Conservation (phyloP, 2,797 vertebrate species). For the Uromys caudimaculatus region DNA sequence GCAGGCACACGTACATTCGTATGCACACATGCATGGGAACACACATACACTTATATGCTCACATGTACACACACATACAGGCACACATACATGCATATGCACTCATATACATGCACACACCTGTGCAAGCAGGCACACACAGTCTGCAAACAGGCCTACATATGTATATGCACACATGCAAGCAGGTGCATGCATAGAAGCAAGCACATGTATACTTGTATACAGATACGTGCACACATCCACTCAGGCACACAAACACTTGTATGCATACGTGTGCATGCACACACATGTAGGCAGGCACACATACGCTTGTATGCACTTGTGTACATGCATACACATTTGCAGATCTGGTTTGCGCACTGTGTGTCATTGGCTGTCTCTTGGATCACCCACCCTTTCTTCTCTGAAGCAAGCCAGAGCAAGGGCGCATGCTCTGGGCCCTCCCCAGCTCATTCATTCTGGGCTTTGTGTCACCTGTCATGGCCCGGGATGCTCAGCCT, state of each 20-base stretch:
- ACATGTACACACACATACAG: neutral
- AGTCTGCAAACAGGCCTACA: neutral
- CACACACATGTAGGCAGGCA: neutral
- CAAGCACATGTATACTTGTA: no score
- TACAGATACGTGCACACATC: neutral
- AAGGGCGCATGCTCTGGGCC: neutral
- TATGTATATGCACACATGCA: neutral
- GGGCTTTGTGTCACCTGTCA: rapidly evolving
- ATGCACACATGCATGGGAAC: neutral
- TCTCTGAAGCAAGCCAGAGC: neutral
- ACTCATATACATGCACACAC: no score
- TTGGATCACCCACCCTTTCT: neutral
- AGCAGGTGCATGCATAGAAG: neutral
- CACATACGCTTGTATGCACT: neutral
- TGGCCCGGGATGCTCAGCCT: neutral
- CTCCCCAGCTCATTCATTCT: neutral
- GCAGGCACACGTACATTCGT: neutral
- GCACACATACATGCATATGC: neutral
- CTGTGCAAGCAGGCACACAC: neutral
- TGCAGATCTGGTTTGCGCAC: neutral
- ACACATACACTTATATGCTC: neutral
- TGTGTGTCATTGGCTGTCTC: neutral
- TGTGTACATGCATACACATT: neutral
- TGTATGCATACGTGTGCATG: neutral
- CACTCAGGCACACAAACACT: neutral